Evolutionary conservation across 1,140 invertebrate genomes (phyloP).

Genomic region (Penaeus japonicus): DNA sequence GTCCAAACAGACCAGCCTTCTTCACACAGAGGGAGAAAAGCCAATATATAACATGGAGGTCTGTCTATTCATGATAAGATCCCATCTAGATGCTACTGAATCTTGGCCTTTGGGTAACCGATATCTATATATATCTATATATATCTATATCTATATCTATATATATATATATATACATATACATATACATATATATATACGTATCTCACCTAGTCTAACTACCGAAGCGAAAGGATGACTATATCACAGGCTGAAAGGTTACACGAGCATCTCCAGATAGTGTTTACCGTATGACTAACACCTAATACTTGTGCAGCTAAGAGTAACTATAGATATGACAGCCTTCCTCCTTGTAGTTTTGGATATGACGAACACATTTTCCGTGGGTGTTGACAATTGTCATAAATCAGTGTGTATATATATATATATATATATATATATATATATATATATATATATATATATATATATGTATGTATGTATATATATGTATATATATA

Average conservation of each 20-base stretch:
- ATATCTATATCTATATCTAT: not conserved
- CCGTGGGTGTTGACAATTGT: too few species aligned
- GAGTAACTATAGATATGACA: too few species aligned
- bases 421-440: not conserved
- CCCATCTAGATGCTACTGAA: not conserved
- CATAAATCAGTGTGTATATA: not conserved
- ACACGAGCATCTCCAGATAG: too few species aligned
- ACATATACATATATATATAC: not conserved
- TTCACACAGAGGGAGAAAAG: too few species aligned
- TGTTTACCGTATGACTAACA: too few species aligned
- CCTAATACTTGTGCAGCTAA: too few species aligned
- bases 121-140: not conserved
- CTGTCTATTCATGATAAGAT: not conserved
- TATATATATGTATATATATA: not conserved
- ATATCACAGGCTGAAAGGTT: too few species aligned
- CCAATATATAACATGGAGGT: not conserved
- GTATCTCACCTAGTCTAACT: too few species aligned
- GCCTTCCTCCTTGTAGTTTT: too few species aligned
- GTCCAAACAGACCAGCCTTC: too few species aligned
- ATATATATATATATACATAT: not conserved
- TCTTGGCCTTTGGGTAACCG: not conserved
- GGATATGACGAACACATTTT: too few species aligned
- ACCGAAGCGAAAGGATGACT: too few species aligned
- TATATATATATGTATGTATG: not conserved
- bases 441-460: not conserved